phyloP scores from a whole-genome alignment of 2,888 invertebrate species.

The Colletes collaris region DNA sequence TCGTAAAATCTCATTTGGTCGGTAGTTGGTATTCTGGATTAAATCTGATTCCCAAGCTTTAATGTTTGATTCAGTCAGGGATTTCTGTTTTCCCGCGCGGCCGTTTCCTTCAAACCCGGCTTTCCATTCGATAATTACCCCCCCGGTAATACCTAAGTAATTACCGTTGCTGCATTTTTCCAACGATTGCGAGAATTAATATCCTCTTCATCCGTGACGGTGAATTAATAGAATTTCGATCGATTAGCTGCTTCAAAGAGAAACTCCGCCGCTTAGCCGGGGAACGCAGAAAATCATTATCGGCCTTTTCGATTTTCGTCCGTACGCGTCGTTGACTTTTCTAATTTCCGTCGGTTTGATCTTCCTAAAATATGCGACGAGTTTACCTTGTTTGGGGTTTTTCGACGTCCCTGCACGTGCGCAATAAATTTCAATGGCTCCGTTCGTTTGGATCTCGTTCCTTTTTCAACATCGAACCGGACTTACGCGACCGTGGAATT shows the following conservation, averaged over 20 bases:
- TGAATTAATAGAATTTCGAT: slow-evolving; percentile 21
- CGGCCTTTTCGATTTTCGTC: not conserved
- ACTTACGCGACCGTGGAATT: not conserved
- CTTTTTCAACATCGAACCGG: no score
- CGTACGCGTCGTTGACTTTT: not conserved
- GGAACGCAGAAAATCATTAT: not conserved
- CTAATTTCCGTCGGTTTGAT: not conserved
- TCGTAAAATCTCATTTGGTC: not conserved
- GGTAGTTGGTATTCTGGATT: not conserved
- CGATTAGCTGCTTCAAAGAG: not conserved
- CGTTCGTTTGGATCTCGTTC: not conserved
- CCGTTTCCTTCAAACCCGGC: not conserved
- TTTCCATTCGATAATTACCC: slow-evolving; percentile 14
- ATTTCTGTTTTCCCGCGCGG: not conserved
- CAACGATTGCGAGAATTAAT: slow-evolving; percentile 20
- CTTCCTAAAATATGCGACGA: not conserved
- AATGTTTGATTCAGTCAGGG: slow-evolving; percentile 3
- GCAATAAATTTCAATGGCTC: slow-evolving; percentile 3
- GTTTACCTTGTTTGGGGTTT: not conserved
- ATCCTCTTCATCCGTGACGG: not conserved
- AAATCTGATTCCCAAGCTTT: not conserved
- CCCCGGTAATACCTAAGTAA: slow-evolving; percentile 2
- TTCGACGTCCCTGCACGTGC: not conserved
- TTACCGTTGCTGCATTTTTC: slow-evolving; percentile 20
- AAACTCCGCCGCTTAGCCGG: not conserved